Percentiles rank a stretch among this genome's conserved stretches.
Conservation (phyloP, 1,140 invertebrate genomes). For the Batillaria attramentaria region DNA sequence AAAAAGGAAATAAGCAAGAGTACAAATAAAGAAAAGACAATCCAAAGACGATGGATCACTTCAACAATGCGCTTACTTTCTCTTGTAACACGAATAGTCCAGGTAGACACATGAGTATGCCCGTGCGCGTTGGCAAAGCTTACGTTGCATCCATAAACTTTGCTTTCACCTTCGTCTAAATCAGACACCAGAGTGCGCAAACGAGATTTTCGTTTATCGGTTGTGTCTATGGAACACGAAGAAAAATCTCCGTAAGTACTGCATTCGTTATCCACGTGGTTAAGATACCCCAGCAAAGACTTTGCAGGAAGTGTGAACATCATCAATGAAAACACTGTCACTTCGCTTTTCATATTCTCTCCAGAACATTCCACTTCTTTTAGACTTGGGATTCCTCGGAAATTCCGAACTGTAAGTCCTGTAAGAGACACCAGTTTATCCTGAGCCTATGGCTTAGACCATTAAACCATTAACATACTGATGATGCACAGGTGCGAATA, state of each 20-base stretch:
- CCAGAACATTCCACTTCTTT: conserved; percentile 24
- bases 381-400: neutral
- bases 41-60: too few species aligned
- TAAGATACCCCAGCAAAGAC: neutral
- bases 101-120: neutral
- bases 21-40: too few species aligned
- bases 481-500: too few species aligned
- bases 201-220: neutral
- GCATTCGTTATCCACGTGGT: neutral
- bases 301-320: neutral
- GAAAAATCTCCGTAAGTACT: conserved; percentile 9
- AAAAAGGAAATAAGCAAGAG: too few species aligned
- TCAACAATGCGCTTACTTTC: too few species aligned
- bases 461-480: too few species aligned
- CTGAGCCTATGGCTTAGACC: too few species aligned
- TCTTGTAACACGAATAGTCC: neutral
- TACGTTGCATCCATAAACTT: neutral
- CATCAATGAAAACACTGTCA: conserved; percentile 2
- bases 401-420: neutral
- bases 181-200: neutral
- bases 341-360: neutral
- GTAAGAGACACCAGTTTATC: too few species aligned
- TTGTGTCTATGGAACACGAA: neutral
- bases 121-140: neutral
- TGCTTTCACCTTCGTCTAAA: neutral